Evolutionary conservation across 1,140 invertebrate genomes (phyloP).

Genomic region (Steinernema khuongi): DNA sequence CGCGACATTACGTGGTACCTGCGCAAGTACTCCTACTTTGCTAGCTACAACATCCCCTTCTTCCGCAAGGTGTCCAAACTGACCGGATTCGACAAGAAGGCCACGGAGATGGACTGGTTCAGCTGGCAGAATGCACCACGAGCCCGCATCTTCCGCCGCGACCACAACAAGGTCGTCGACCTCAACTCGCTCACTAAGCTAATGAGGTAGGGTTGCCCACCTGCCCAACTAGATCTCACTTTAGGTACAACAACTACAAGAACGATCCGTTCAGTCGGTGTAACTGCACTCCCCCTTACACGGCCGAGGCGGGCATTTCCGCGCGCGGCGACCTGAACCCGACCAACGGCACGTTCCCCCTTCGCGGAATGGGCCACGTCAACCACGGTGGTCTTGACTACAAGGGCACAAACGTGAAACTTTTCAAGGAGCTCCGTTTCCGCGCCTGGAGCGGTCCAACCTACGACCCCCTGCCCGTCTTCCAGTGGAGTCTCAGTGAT

Average conservation of each 20-base stretch:
- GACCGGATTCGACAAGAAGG: constrained; percentile 58
- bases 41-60: constrained; percentile 72
- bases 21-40: constrained; percentile 65
- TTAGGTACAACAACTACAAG: constrained; percentile 67
- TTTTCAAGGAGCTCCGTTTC: constrained; percentile 62
- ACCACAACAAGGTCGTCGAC: constrained; percentile 63
- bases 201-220: too few relatives aligned
- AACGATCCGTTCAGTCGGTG: constrained; percentile 68
- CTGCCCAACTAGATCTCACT: too few relatives aligned
- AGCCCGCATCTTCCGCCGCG: constrained; percentile 65
- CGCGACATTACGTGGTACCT: constrained; percentile 47
- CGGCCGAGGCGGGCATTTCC: constrained; percentile 70
- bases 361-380: constrained; percentile 66
- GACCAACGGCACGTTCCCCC: constrained; percentile 67
- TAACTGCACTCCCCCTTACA: constrained; percentile 69
- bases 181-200: too few relatives aligned
- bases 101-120: constrained; percentile 67
- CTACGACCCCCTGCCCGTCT: constrained; percentile 59
- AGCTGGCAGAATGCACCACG: constrained; percentile 66
- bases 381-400: constrained; percentile 67
- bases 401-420: constrained; percentile 62
- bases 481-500: constrained; percentile 69
- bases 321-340: constrained; percentile 70
- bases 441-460: constrained; percentile 66
- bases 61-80: constrained; percentile 60